Percentiles rank a stretch among this genome's conserved stretches.
Evolutionary conservation across 2,888 invertebrate genomes (phyloP).

Genomic region (Xestia rhomboidea): DNA sequence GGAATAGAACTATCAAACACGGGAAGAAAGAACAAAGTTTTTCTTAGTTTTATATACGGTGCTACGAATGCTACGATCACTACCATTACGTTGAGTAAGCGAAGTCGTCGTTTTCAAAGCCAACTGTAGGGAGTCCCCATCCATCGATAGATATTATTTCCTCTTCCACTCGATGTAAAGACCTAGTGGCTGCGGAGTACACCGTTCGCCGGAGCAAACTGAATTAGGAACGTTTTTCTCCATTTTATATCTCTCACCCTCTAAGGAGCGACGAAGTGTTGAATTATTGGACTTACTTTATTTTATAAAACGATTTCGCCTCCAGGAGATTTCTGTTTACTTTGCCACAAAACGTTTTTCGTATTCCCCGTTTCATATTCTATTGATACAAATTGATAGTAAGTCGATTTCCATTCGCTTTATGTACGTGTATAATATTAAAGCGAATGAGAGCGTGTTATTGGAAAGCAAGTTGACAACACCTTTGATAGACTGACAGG

Average conservation of each 20-base stretch:
- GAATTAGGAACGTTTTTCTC: slow-evolving; percentile 89
- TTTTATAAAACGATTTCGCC: slow-evolving; percentile 87
- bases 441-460: slow-evolving; percentile 55
- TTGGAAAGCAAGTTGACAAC: slow-evolving; percentile 57
- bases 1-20: slow-evolving; percentile 65
- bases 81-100: slow-evolving; percentile 75
- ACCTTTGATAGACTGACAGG: slow-evolving; percentile 61
- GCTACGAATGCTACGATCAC: slow-evolving; percentile 60
- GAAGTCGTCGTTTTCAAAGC: slow-evolving; percentile 74
- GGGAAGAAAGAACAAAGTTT: slow-evolving; percentile 63
- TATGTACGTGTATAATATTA: slow-evolving; percentile 57
- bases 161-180: slow-evolving; percentile 77
- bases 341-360: slow-evolving; percentile 80
- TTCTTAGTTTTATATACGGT: slow-evolving; percentile 63
- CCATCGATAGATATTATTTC: slow-evolving; percentile 83
- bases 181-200: slow-evolving; percentile 80
- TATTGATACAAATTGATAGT: slow-evolving; percentile 77
- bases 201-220: slow-evolving; percentile 84
- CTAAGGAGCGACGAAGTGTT: slow-evolving; percentile 86
- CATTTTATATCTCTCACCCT: slow-evolving; percentile 86
- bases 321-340: slow-evolving; percentile 84
- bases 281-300: slow-evolving; percentile 89
- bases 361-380: slow-evolving; percentile 75
- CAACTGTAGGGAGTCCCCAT: slow-evolving; percentile 73
- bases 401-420: slow-evolving; percentile 66